Evolutionary conservation across 1,140 invertebrate genomes (phyloP).

Genomic region (Drosophila watanabei): DNA sequence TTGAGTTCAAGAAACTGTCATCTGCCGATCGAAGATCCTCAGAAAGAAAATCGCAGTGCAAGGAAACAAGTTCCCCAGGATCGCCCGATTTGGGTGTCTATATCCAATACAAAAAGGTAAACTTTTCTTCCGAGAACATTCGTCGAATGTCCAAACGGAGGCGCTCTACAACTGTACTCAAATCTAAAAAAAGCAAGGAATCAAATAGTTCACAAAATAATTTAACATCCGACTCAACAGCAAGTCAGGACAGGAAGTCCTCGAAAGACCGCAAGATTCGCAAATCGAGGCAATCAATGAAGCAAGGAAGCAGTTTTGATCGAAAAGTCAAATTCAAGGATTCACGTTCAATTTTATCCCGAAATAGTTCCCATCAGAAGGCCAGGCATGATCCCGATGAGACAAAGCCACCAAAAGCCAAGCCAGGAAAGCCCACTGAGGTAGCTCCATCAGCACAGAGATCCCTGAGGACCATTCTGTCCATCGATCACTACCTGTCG

Average conservation of each 20-base stretch:
- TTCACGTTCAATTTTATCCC: neutral
- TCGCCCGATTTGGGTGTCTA: neutral
- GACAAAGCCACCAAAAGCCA: neutral
- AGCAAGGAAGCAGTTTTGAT: too few relatives aligned
- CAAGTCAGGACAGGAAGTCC: neutral
- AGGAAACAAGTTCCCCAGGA: neutral
- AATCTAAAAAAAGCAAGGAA: neutral
- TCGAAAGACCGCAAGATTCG: neutral
- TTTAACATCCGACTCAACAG: neutral
- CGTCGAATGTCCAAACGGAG: neutral
- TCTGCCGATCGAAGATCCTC: neutral
- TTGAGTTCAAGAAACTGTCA: neutral
- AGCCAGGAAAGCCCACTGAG: too few relatives aligned
- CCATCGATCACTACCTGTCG: neutral
- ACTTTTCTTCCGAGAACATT: neutral
- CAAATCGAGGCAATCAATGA: neutral
- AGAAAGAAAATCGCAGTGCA: neutral
- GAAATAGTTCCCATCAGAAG: neutral
- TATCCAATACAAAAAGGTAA: neutral
- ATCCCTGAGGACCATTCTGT: neutral
- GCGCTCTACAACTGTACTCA: neutral
- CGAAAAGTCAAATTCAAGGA: neutral
- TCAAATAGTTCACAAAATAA: accelerated
- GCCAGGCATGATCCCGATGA: neutral
- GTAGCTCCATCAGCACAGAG: too few relatives aligned